Base-by-base conservation (phyloP, 2,113 vertebrate species). In the Leucoraja erinaceus region DNA sequence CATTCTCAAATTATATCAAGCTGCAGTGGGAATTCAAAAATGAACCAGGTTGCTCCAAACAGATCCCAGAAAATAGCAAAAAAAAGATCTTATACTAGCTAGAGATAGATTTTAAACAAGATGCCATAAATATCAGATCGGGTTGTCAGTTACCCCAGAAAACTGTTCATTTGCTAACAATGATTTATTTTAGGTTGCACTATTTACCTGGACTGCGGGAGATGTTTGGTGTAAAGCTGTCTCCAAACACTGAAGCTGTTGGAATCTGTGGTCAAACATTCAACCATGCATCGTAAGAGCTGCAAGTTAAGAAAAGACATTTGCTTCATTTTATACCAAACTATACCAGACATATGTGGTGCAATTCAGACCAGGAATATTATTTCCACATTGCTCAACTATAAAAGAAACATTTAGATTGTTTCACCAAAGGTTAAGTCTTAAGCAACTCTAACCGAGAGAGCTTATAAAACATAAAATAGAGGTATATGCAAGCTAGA, bases 181-280 rank as follows among this genome's bases (percentile, higher is more conserved):
- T 2, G 0, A 22, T 12, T 47, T 31, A 20, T 68, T 68, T 72
- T 20, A 25, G 22, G 4, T 68, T 91, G 20, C 16, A 75, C 28
- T 14, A 18, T 0, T 93, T 90, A 98, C 99, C 98, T 98, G 94
- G 99, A 99, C 95, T 99, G 98, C 0, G 97, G 93, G 4, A 99
- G 95, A 93, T 99, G 98, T 94, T 98, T 99, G 33, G 96, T 97
- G 94, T 99, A 99, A 7, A 99, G 97, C 95, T 99, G 98, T 94
- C 97, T 96, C 99, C 99, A 99, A 78, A 99, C 98, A 0, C 96
- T 97, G 92, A 98, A 96, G 94, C 97, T 98, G 94, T 98, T 97
- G 0, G 96, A 96, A 75, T 99, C 98, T 93, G 97, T 95, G 61
- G 94, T 97, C 94, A 99, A 95, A 95, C 99, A 99, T 94, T 98